Evolutionary conservation across 2,888 invertebrate genomes (phyloP).

Genomic region (Seira sanloemensis): DNA sequence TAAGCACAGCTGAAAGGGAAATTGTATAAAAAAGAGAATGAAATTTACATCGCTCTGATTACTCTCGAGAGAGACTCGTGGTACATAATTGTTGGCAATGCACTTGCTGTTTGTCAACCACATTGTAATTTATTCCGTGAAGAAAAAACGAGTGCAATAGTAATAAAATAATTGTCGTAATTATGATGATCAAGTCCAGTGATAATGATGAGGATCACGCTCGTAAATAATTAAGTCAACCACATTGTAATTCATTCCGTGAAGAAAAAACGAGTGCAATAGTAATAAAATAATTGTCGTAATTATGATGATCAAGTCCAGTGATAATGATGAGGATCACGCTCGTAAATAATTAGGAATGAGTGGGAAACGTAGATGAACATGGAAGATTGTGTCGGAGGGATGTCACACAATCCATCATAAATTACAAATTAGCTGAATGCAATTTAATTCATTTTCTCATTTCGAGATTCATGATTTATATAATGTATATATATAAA

Average conservation of each 20-base stretch:
- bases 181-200: constrained; percentile 6
- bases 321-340: background rate
- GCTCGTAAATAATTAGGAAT: background rate
- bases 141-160: constrained; percentile 6
- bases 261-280: constrained; percentile 5
- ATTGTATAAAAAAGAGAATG: background rate
- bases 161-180: constrained; percentile 6
- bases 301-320: constrained; percentile 9
- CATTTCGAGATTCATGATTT: background rate
- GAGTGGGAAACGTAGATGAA: background rate
- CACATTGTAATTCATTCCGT: background rate
- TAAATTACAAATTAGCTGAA: background rate
- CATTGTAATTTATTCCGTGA: background rate
- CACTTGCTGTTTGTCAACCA: background rate
- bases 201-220: constrained; percentile 5
- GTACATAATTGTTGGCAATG: background rate
- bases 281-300: background rate
- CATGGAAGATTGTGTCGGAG: background rate
- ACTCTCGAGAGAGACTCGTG: background rate
- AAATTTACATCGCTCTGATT: constrained; percentile 4
- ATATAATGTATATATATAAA: no score
- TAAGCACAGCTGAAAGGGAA: no score
- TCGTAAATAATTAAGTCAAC: no score
- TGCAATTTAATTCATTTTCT: background rate
- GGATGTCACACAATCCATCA: background rate